Evolutionary conservation across 2,113 vertebrate species (phyloP), one percentile per base, ranked within the genome.

Genomic region (Coregonus clupeaformis): DNA sequence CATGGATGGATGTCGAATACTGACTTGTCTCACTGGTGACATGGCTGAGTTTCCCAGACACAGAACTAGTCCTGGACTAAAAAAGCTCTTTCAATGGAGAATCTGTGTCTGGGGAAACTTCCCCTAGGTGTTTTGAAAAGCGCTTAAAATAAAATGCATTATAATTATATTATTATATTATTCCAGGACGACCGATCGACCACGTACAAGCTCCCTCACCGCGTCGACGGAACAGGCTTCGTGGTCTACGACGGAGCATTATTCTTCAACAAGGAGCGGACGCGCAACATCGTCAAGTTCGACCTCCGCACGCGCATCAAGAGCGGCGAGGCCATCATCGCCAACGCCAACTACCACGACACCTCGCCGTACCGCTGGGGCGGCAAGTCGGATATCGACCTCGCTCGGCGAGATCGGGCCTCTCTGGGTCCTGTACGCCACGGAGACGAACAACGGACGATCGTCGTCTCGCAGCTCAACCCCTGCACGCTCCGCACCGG

Each of bases 191-290:
- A 27, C 98, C 98, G 5, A 98, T n/a, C 98, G 29, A 99, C 97
- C 0, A 99, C 98, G 5, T 99, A 99, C 87, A 99, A 99, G 57
- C 96, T 99, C 5, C 98, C 98, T 0, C 98, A 99, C 76, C 93
- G 98, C 0, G 98, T 99, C 68, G 98, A 99, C 0, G 98, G 98
- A 72, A 99, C 98, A 0, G 98, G 98, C 1, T 99, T 99, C 36
- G 98, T 99, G 1, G 97, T 99, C 6, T 99, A 98, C 0, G 98
- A 99, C 0, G 98, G 98, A 2, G 98, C 98, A 0, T 86, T 99
- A 30, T 99, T 99, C 92, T 99, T 99, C 89, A 99, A 99, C 92
- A 99, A 99, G 84, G 98, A 99, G 73, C 94, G 98, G 47, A 99
- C 98, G 18, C 94, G 98, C 81, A 99, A 99, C 88, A 99, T 99